Evolutionary conservation across 1,140 invertebrate genomes (phyloP).

Genomic region (Nomia melanderi): DNA sequence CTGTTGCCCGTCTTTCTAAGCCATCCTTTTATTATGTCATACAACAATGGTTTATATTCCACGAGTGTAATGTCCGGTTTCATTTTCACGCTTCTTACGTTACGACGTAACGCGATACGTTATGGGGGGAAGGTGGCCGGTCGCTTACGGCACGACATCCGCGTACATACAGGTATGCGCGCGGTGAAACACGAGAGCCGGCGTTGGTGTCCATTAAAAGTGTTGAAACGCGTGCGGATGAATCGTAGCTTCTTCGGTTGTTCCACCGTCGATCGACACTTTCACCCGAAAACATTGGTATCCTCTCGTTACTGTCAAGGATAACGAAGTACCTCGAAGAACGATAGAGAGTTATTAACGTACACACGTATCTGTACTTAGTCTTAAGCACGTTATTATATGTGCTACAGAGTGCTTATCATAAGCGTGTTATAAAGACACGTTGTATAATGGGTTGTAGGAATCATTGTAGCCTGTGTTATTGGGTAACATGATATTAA

Average conservation of each 20-base stretch:
- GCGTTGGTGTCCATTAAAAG: not conserved
- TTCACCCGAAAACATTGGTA: not conserved
- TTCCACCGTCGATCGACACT: not conserved
- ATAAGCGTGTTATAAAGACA: too few species aligned
- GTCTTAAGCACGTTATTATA: too few species aligned
- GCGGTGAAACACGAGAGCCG: slow-evolving; percentile 21
- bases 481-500: too few species aligned
- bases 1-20: not conserved
- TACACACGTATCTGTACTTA: too few species aligned
- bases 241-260: not conserved
- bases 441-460: too few species aligned
- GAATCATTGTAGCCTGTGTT: too few species aligned
- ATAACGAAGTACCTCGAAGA: too few species aligned
- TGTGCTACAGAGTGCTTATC: too few species aligned
- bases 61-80: slow-evolving; percentile 39
- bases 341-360: too few species aligned
- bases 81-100: slow-evolving; percentile 43
- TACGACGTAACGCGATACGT: slow-evolving; percentile 31
- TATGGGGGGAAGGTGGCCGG: not conserved
- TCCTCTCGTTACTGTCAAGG: too few species aligned
- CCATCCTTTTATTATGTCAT: slow-evolving; percentile 28
- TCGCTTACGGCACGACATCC: not conserved
- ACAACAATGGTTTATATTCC: slow-evolving; percentile 41
- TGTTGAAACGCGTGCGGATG: not conserved
- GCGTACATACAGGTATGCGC: not conserved